phyloP scores from a whole-genome alignment of 1,140 invertebrate genomes.

The Danaus plexippus region DNA sequence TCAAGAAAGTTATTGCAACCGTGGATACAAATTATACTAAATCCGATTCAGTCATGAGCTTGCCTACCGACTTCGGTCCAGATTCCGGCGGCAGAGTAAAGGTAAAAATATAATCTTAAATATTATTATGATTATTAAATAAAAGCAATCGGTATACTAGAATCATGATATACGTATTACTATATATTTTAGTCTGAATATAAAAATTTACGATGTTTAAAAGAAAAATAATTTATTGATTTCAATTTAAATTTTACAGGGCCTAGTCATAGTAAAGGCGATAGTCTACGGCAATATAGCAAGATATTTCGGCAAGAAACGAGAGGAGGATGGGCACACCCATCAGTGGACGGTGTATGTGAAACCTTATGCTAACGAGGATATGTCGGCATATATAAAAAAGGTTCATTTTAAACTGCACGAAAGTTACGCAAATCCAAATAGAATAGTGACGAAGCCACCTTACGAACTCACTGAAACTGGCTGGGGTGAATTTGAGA shows the following conservation, averaged over 20 bases:
- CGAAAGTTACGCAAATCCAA: slow-evolving; percentile 97
- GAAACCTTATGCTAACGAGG: slow-evolving; percentile 94
- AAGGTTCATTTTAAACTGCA: slow-evolving; percentile 98
- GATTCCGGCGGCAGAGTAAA: slow-evolving; percentile 87
- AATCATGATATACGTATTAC: too few relatives aligned
- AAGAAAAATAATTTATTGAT: too few relatives aligned
- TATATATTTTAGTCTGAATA: too few relatives aligned
- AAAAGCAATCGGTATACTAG: too few relatives aligned
- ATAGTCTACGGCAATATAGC: slow-evolving; percentile 98
- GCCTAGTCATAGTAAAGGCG: slow-evolving; percentile 93
- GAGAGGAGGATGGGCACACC: slow-evolving; percentile 99
- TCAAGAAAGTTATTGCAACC: not conserved
- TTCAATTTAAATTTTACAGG: slow-evolving; percentile 69
- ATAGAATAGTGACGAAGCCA: slow-evolving; percentile 92
- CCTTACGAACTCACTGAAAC: slow-evolving; percentile 99
- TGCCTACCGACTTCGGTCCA: slow-evolving; percentile 83
- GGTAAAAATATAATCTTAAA: slow-evolving; percentile 50
- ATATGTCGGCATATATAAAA: slow-evolving; percentile 96
- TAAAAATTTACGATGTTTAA: too few relatives aligned
- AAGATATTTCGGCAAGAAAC: slow-evolving; percentile 95
- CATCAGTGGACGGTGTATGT: slow-evolving; percentile 99
- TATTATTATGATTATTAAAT: slow-evolving; percentile 24
- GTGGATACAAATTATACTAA: slow-evolving; percentile 18
- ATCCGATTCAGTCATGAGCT: slow-evolving; percentile 67
- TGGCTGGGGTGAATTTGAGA: slow-evolving; percentile 99